phyloP scores from a whole-genome alignment of 2,113 vertebrate genomes.

The Pachypanchax playfairii region DNA sequence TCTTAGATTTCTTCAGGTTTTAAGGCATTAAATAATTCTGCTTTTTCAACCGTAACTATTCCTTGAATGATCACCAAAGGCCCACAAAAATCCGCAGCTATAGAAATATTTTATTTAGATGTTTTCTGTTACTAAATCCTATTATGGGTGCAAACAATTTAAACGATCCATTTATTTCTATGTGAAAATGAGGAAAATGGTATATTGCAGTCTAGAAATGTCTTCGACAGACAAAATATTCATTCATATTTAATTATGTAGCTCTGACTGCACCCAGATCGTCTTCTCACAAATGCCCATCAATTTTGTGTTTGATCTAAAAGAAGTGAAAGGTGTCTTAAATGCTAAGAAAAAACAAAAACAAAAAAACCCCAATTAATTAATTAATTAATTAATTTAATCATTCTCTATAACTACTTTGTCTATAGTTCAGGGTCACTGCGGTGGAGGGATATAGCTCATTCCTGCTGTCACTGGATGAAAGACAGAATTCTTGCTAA shows the following conservation, averaged over 20 bases:
- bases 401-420: background rate
- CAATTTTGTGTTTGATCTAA: background rate
- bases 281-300: background rate
- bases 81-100: constrained; percentile 1
- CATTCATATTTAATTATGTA: background rate
- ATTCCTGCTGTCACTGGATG: too few species aligned
- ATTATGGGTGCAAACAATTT: background rate
- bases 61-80: background rate
- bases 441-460: too few species aligned
- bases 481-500: too few species aligned
- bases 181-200: constrained; percentile 3
- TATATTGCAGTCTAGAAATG: background rate
- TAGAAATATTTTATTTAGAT: background rate
- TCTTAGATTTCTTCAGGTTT: background rate
- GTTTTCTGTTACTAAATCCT: constrained; percentile 14
- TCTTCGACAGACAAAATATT: background rate
- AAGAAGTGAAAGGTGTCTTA: background rate
- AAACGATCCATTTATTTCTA: background rate
- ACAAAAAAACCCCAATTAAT: too few species aligned
- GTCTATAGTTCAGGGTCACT: too few species aligned
- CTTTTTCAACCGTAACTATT: background rate
- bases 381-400: too few species aligned
- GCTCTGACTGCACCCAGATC: background rate
- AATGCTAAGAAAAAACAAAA: background rate
- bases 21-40: background rate